phyloP scores from a whole-genome alignment of 2,888 invertebrate genomes.

The Rotaria magnacalcarata region DNA sequence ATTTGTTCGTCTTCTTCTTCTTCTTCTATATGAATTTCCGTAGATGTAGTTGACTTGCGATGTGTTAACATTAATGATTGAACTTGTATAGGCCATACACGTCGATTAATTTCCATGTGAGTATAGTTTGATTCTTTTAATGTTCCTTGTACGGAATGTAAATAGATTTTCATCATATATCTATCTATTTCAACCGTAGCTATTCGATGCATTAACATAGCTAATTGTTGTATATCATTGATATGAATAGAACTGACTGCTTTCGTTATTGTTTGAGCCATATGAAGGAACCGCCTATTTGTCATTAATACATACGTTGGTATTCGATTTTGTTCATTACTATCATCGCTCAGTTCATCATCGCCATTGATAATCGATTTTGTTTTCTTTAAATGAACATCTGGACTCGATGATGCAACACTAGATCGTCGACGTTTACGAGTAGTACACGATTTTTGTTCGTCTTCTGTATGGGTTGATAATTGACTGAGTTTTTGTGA shows the following conservation, averaged over 20 bases:
- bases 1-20: neutral
- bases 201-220: neutral
- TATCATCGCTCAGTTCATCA: neutral
- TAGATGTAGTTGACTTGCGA: accelerated
- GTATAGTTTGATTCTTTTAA: neutral
- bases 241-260: neutral
- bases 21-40: neutral
- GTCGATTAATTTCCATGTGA: neutral
- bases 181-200: neutral
- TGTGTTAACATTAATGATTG: neutral
- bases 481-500: neutral
- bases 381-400: neutral
- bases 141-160: neutral
- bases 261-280: neutral
- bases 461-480: neutral
- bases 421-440: neutral
- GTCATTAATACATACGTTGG: neutral
- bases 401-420: neutral
- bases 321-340: neutral
- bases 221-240: too few relatives aligned
- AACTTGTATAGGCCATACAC: neutral
- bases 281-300: neutral
- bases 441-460: neutral
- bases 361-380: neutral
- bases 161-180: neutral